phyloP scores from a whole-genome alignment of 2,797 vertebrate genomes.

The Centropyge bicolor region DNA sequence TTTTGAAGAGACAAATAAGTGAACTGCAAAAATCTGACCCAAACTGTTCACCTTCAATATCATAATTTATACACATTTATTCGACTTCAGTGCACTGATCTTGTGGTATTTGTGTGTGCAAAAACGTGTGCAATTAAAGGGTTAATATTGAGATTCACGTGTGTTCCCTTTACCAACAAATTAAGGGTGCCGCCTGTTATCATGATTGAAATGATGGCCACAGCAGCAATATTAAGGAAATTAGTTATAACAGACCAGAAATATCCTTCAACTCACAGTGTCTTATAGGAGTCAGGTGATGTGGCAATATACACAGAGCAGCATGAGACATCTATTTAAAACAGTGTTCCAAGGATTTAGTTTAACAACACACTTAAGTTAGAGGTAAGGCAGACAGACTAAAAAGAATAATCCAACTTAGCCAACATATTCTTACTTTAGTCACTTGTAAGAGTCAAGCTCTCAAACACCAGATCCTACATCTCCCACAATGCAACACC shows the following conservation, averaged over 20 bases:
- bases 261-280: neutral
- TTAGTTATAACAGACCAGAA: neutral
- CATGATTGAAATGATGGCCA: neutral
- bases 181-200: no score
- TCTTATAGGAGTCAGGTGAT: neutral
- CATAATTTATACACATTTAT: neutral
- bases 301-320: neutral
- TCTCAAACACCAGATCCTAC: neutral
- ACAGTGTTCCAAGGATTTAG: neutral
- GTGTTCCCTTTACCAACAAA: no score
- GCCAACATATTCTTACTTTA: neutral
- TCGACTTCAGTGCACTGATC: neutral
- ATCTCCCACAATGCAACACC: neutral
- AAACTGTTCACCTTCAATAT: neutral
- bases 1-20: no score
- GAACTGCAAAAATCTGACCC: neutral
- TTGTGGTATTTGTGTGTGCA: neutral
- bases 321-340: neutral
- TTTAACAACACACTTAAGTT: neutral
- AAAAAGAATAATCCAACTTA: neutral
- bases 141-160: neutral
- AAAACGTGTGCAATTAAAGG: neutral
- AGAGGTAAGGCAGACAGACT: neutral
- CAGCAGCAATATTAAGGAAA: neutral
- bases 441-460: neutral